These are phyloP conservation scores for Pollicipes pollicipes DNA, from an alignment of 1,140 invertebrate genomes.

Conservation along the genomic window DNA sequence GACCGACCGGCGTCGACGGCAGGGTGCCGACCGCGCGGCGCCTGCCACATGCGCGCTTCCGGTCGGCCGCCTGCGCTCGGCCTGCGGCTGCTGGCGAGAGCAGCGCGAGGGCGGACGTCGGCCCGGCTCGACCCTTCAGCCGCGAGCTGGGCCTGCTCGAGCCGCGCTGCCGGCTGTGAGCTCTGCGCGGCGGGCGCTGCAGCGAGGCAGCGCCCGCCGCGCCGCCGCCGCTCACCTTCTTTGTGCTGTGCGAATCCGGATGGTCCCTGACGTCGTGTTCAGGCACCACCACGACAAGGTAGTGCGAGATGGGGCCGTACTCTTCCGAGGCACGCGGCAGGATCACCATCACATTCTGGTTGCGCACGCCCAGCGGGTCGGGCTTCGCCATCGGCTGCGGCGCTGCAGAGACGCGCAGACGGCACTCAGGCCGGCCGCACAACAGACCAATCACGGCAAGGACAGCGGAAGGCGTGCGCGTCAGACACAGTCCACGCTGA, in stretches of 20 bases:
- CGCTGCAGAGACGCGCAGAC: conserved; percentile 31
- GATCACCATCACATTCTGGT: conserved; percentile 71
- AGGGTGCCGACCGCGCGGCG: too few relatives aligned
- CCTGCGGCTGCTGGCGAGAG: too few relatives aligned
- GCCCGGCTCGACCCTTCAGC: too few relatives aligned
- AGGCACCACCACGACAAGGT: conserved; percentile 88
- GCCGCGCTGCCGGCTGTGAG: too few relatives aligned
- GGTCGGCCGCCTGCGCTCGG: too few relatives aligned
- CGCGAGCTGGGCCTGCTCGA: too few relatives aligned
- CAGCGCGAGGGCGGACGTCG: too few relatives aligned
- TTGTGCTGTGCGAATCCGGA: conserved; percentile 74
- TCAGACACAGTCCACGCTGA: too few relatives aligned
- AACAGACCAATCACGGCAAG: conserved; percentile 3
- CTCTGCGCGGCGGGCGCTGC: too few relatives aligned
- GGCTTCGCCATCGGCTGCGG: conserved; percentile 90
- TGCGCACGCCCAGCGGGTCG: conserved; percentile 73
- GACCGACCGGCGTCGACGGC: too few relatives aligned
- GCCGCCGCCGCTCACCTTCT: conserved; percentile 7
- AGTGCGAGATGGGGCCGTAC: conserved; percentile 96
- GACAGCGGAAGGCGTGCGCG: not conserved
- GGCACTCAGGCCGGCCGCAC: conserved; percentile 12
- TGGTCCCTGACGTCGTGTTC: conserved; percentile 57
- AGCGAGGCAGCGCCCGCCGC: too few relatives aligned
- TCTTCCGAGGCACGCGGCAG: conserved; percentile 90
- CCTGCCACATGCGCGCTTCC: too few relatives aligned